Base-by-base conservation (phyloP, 2,888 invertebrate genomes). In the Drosophila pegasa region DNA sequence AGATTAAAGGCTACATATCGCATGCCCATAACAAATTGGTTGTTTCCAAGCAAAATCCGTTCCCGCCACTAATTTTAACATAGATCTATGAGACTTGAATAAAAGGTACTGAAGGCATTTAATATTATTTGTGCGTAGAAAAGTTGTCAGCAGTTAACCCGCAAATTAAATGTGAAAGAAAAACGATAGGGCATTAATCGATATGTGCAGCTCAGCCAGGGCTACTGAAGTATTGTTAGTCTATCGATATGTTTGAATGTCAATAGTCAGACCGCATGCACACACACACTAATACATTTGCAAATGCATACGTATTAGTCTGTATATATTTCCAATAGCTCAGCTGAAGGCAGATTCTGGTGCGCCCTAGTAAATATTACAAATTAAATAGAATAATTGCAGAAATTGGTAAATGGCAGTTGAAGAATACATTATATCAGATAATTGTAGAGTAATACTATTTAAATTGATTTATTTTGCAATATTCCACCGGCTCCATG, bases 1-100 rank as follows among this genome's bases (percentile, higher is more conserved):
- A 98, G 93, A 98, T 99, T 82, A 99, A 99, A 92, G 99, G 99
- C 0, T 99, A 99, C 92, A 98, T 99, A 89, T 98, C 99, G 0
- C 96, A 98, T 93, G 97, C 97, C 84, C 99, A 99, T 92, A 96
- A 98, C 91, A 99, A 98, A 93, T 94, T 99, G 61, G 99, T 99
- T 50, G 97, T 99, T 47, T 98, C 98, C 88, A 99, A 99, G 92
- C 97, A 97, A 91, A 98, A 98, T 93, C 97, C 99, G 1, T 99
- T 99, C 92, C 99, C 99, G 4, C 93, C 95, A 14, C 92, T 96
- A 40, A 95, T 95, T 73, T 94, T 94, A 75, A 93, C 95, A 77
- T 93, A 93, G 37, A 33, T 6, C 18, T 45, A 27, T 3, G 0
- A 31, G 4, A 56, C 9, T 22, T 33, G 4, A 72, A 55, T 66